These are phyloP conservation scores for Ceratosolen solmsi DNA, from an alignment of 1,140 invertebrate species.

Conservation along the genomic window DNA sequence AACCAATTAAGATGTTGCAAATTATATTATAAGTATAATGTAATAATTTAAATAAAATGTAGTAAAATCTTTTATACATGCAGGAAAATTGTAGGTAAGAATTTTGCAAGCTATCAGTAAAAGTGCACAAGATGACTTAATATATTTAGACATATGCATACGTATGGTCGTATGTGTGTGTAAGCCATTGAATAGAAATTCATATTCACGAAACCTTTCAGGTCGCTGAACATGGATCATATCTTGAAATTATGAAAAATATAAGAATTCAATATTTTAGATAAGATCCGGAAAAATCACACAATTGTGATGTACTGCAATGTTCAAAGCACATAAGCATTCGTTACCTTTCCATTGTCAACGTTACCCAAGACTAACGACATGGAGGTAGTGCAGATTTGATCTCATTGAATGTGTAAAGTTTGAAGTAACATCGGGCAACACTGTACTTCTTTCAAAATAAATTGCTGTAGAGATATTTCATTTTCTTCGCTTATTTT, in stretches of 20 bases:
- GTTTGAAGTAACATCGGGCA: background rate
- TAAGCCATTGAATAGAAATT: background rate
- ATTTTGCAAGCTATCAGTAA: no score
- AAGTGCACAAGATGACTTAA: no score
- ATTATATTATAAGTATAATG: no score
- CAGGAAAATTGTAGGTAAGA: no score
- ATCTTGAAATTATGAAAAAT: background rate
- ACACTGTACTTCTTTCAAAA: background rate
- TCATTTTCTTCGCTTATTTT: background rate
- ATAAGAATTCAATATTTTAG: background rate
- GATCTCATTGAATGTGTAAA: background rate
- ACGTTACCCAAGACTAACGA: conserved; percentile 2
- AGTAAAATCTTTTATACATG: no score
- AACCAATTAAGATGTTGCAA: no score
- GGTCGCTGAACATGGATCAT: background rate
- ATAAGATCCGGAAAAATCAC: background rate
- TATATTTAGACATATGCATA: no score
- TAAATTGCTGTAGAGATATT: background rate
- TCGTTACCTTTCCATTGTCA: background rate
- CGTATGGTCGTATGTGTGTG: no score
- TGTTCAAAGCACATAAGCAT: background rate
- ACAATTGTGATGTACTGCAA: background rate
- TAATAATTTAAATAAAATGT: no score
- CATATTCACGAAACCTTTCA: background rate
- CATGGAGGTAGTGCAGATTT: background rate